Percentiles rank a stretch among this genome's conserved stretches.
Conservation (phyloP, 2,888 invertebrate species). For the Drosophila conformis region DNA sequence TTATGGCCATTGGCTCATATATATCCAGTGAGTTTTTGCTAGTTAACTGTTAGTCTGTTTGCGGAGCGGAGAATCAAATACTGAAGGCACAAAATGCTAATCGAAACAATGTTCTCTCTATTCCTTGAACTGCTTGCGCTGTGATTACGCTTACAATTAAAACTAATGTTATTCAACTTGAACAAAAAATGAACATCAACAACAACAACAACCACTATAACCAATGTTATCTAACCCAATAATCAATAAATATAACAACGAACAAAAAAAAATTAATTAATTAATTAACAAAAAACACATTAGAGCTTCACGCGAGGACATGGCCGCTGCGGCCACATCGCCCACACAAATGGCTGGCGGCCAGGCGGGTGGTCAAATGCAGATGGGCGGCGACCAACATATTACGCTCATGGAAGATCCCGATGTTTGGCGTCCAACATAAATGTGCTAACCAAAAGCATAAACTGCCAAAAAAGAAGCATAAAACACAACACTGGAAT, state of each 20-base stretch:
- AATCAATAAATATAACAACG: conserved; percentile 22
- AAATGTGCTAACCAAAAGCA: conserved; percentile 85
- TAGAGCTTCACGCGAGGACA: conserved; percentile 93
- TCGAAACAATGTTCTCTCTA: conserved; percentile 71
- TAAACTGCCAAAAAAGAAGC: conserved; percentile 65
- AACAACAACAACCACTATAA: conserved; percentile 23
- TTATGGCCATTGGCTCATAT: conserved; percentile 2
- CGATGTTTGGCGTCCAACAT: conserved; percentile 96
- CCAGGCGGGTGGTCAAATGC: conserved; percentile 85
- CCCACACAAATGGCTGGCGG: conserved; percentile 88
- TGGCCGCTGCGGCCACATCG: conserved; percentile 92
- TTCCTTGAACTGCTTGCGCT: conserved; percentile 68
- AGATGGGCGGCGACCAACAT: conserved; percentile 87
- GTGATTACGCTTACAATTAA: conserved; percentile 66
- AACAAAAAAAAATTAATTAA: background rate
- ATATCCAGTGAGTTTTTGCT: conserved; percentile 25
- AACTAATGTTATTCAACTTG: conserved; percentile 38
- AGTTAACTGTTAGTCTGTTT: conserved; percentile 37
- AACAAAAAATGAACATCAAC: conserved; percentile 1
- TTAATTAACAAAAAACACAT: conserved; percentile 6
- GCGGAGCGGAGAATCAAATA: conserved; percentile 32
- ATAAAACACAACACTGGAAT: conserved; percentile 9
- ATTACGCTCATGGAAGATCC: conserved; percentile 96
- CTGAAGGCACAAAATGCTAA: conserved; percentile 58
- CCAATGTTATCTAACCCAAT: conserved; percentile 24